Percentiles rank a stretch among this genome's conserved stretches.
Conservation (phyloP, 1,140 invertebrate species). For the Drosophila kohkoa region DNA sequence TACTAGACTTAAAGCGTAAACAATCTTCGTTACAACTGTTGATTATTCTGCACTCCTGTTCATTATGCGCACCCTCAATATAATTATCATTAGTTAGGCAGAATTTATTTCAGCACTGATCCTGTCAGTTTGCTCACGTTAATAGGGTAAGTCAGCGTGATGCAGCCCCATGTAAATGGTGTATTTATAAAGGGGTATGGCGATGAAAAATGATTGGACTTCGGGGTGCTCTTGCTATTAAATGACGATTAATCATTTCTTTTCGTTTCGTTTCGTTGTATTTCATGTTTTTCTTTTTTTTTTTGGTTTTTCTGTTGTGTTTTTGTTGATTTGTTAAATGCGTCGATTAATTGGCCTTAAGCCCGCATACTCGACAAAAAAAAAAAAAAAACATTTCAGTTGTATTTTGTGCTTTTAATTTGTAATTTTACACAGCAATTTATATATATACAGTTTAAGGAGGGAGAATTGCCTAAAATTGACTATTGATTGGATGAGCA, state of each 20-base stretch:
- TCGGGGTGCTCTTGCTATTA: conserved; percentile 56
- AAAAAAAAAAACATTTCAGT: conserved; percentile 14
- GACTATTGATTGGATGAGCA: conserved; percentile 71
- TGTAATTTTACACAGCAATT: conserved; percentile 79
- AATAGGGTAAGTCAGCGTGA: conserved; percentile 10
- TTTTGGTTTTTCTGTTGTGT: conserved; percentile 21
- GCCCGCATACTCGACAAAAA: conserved; percentile 60
- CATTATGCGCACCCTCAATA: not conserved
- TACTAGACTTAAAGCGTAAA: not conserved
- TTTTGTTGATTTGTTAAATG: conserved; percentile 78
- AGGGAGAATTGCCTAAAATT: conserved; percentile 64
- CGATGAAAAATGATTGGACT: conserved; percentile 60
- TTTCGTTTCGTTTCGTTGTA: conserved; percentile 18
- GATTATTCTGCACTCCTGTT: not conserved
- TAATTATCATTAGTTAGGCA: not conserved
- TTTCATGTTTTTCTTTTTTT: conserved; percentile 9
- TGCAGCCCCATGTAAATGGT: conserved; percentile 2
- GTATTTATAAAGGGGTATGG: conserved; percentile 10
- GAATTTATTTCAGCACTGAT: not conserved
- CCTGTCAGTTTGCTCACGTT: not conserved
- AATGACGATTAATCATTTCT: conserved; percentile 75
- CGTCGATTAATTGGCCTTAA: conserved; percentile 72
- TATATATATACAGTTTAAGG: conserved; percentile 3
- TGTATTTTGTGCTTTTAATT: conserved; percentile 60
- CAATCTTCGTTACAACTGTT: not conserved